A percentile compares a stretch with the other conserved stretches of the same genome.
These are phyloP conservation scores for Dromas ardeola DNA, from an alignment of 2,113 vertebrate genomes.

Conservation along the genomic window DNA sequence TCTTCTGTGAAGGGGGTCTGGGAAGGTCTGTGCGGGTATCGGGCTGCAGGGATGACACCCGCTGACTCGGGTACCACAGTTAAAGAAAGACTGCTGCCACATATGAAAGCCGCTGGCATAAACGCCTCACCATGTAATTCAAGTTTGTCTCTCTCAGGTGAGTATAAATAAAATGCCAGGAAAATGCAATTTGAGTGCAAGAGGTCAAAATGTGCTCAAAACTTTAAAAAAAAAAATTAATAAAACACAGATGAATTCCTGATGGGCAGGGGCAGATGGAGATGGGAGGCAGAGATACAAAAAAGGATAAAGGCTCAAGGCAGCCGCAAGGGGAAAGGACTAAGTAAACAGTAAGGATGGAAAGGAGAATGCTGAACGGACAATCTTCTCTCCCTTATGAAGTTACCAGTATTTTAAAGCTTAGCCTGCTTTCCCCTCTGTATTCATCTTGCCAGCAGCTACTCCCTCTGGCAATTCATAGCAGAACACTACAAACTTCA, in stretches of 20 bases:
- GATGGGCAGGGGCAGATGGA: background rate
- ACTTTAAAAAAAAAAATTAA: background rate
- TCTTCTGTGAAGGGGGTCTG: background rate
- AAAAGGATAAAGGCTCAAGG: background rate
- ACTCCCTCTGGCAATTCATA: background rate
- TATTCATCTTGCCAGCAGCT: background rate
- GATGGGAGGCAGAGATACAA: background rate
- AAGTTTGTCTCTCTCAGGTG: background rate
- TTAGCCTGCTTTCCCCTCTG: background rate
- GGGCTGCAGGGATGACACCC: background rate
- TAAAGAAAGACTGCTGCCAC: background rate
- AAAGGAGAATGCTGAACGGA: background rate
- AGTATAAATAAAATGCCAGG: background rate
- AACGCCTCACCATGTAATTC: background rate
- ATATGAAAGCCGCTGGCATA: accelerated
- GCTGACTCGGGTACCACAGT: accelerated
- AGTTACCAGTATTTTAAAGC: background rate
- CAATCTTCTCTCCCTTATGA: background rate
- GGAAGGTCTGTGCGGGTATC: no score
- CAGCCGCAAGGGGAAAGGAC: background rate
- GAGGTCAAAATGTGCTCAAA: background rate
- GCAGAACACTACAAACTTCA: background rate
- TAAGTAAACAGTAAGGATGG: background rate
- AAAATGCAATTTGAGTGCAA: background rate
- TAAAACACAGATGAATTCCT: background rate